Conservation (phyloP, 2,888 invertebrate species). For the Spicauda simplicius region DNA sequence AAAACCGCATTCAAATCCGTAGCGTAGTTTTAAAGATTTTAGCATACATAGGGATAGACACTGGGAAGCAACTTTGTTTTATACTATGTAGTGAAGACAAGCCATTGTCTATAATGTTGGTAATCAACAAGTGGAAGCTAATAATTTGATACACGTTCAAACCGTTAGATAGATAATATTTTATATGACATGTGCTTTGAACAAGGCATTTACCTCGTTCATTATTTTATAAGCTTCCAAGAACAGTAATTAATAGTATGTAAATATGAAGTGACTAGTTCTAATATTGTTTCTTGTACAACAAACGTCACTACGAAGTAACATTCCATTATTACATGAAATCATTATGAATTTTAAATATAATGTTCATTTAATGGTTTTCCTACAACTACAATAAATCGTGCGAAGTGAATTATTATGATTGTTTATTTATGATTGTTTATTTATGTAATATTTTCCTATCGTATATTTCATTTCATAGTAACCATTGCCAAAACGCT, state of each 20-base stretch:
- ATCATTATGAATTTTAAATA: slow-evolving; percentile 1
- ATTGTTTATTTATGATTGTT: slow-evolving; percentile 19
- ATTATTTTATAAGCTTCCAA: slow-evolving; percentile 1
- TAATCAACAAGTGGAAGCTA: too few relatives aligned
- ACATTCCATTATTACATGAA: background rate
- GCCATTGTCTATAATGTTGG: too few relatives aligned
- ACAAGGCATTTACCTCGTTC: background rate
- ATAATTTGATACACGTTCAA: too few relatives aligned
- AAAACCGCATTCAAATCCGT: too few relatives aligned
- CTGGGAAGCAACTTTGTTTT: too few relatives aligned
- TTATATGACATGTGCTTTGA: background rate
- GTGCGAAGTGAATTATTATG: slow-evolving; percentile 3
- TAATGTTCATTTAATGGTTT: background rate
- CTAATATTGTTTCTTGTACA: background rate
- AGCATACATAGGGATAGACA: too few relatives aligned
- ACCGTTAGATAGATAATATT: background rate
- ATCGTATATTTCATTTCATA: slow-evolving; percentile 11
- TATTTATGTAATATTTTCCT: slow-evolving; percentile 15
- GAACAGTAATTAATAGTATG: too few relatives aligned
- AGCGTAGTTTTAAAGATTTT: too few relatives aligned
- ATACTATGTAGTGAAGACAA: too few relatives aligned
- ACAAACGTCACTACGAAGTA: background rate
- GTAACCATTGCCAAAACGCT: slow-evolving; percentile 24
- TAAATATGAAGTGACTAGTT: background rate
- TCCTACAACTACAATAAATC: slow-evolving; percentile 10